These are phyloP conservation scores for Theretra japonica DNA, from an alignment of 2,888 invertebrate genomes.

Conservation along the genomic window DNA sequence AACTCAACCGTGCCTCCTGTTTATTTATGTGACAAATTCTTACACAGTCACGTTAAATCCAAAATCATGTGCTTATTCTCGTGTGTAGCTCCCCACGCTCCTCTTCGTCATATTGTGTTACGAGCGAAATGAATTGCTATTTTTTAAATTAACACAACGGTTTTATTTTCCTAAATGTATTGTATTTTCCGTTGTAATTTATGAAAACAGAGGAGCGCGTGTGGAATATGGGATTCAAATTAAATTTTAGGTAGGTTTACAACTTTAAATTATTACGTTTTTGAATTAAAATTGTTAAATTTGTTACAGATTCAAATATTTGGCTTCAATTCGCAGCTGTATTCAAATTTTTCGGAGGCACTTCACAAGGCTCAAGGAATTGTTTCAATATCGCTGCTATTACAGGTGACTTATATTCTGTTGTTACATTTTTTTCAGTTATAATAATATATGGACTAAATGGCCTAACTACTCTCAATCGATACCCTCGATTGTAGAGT, in stretches of 20 bases:
- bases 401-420: constrained; percentile 88
- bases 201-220: constrained; percentile 3
- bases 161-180: constrained; percentile 23
- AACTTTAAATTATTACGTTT: neutral
- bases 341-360: constrained; percentile 98
- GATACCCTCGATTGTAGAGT: too few species aligned
- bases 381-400: constrained; percentile 95
- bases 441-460: too few species aligned
- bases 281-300: constrained; percentile 35
- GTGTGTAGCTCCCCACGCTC: constrained; percentile 53
- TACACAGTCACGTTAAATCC: constrained; percentile 73
- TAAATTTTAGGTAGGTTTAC: neutral
- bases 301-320: constrained; percentile 97
- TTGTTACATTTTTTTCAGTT: neutral
- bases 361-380: constrained; percentile 97
- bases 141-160: constrained; percentile 25
- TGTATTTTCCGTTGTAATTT: neutral
- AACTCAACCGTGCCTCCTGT: constrained; percentile 77
- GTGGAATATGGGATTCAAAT: constrained; percentile 5
- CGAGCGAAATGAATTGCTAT: constrained; percentile 29
- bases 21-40: constrained; percentile 84
- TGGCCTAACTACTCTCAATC: too few species aligned
- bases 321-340: constrained; percentile 98
- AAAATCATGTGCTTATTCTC: constrained; percentile 69
- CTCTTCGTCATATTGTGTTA: constrained; percentile 37